A percentile compares a stretch with the other conserved stretches of the same genome.
Conservation (phyloP, 2,113 vertebrate species). For the Stigmatopora nigra region DNA sequence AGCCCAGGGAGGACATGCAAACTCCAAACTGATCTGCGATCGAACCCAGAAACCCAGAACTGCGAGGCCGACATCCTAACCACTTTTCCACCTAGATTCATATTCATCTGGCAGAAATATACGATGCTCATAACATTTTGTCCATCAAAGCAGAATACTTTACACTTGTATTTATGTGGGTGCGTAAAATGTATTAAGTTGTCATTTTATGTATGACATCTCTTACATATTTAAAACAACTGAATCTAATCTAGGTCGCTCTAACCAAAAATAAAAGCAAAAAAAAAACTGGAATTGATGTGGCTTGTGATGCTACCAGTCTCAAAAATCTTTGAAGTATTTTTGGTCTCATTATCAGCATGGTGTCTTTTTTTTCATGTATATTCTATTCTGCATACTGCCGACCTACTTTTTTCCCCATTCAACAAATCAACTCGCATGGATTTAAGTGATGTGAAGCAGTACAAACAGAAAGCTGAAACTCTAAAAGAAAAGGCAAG, state of each 20-base stretch:
- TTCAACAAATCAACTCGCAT: neutral
- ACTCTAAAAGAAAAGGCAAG: neutral
- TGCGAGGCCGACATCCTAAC: too few relatives aligned
- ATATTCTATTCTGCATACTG: neutral
- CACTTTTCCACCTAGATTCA: too few relatives aligned
- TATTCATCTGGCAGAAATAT: too few relatives aligned
- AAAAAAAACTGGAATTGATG: neutral
- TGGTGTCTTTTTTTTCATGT: neutral
- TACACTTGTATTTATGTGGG: neutral
- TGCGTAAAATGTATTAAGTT: neutral
- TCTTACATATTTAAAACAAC: neutral
- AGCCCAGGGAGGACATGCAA: too few relatives aligned
- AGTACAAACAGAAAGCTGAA: too few relatives aligned
- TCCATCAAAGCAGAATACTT: too few relatives aligned
- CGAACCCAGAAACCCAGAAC: too few relatives aligned
- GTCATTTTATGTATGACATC: slow-evolving; percentile 4
- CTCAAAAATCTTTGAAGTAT: neutral
- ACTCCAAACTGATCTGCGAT: too few relatives aligned
- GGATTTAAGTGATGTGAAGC: neutral
- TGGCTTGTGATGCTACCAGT: neutral
- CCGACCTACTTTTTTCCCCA: slow-evolving; percentile 5
- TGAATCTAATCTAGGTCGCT: neutral
- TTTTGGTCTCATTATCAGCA: neutral
- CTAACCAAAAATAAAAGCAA: neutral
- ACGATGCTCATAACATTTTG: too few relatives aligned